A percentile compares a stretch with the other conserved stretches of the same genome.
phyloP scores from a whole-genome alignment of 2,888 invertebrate species.

The Caenorhabditis virilis region DNA sequence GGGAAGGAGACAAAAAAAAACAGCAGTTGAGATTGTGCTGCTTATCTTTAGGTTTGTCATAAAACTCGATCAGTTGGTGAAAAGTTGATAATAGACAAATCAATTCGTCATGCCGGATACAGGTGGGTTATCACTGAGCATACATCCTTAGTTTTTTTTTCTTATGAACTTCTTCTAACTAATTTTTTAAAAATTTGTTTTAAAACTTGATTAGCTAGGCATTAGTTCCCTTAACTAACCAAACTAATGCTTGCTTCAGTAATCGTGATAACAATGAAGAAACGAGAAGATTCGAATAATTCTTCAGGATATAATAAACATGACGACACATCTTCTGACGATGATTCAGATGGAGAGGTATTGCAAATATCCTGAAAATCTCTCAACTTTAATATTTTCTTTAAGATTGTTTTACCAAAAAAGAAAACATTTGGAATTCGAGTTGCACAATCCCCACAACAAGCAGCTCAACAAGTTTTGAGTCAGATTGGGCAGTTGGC shows the following conservation, averaged over 20 bases:
- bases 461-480: constrained; percentile 42
- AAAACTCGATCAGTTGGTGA: not conserved
- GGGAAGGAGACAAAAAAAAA: too few species aligned
- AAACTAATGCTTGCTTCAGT: constrained; percentile 2
- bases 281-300: not conserved
- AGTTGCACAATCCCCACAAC: constrained; percentile 40
- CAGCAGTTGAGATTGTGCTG: not conserved
- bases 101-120: not conserved
- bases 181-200: too few species aligned
- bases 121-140: not conserved
- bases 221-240: too few species aligned
- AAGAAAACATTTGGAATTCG: constrained; percentile 32
- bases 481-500: constrained; percentile 45
- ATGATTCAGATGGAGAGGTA: constrained; percentile 49
- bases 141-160: not conserved
- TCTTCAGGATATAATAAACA: constrained; percentile 22
- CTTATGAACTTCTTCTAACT: not conserved
- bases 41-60: not conserved
- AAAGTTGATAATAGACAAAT: not conserved
- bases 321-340: constrained; percentile 42
- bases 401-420: constrained; percentile 8
- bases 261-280: constrained; percentile 6
- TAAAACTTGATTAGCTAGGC: too few species aligned
- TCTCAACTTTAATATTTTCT: not conserved
- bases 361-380: not conserved